Evolutionary conservation across 2,113 vertebrate species (phyloP).

Genomic region (Procavia capensis): DNA sequence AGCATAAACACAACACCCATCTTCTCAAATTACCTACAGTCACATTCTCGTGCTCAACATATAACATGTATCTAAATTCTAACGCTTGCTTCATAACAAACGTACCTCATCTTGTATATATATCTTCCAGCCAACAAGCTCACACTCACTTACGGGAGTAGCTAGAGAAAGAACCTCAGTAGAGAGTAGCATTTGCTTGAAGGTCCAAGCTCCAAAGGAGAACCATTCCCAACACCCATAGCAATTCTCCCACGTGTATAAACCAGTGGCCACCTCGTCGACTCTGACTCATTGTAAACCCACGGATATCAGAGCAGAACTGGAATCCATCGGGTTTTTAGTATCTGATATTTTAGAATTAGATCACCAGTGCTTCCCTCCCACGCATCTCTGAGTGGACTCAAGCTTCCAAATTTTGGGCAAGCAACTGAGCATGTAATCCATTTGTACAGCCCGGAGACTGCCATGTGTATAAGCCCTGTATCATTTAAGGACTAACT

Average conservation of each 20-base stretch:
- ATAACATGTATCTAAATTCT: neutral
- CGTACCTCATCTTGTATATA: neutral
- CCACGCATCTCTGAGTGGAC: neutral
- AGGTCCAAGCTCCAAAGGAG: neutral
- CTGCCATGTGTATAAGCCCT: neutral
- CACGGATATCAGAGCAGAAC: too few relatives aligned
- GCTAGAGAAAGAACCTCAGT: neutral
- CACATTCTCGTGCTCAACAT: neutral
- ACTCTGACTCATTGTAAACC: neutral
- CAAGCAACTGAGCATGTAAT: neutral
- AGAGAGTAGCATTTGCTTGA: neutral
- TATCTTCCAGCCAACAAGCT: neutral
- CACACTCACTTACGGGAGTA: neutral
- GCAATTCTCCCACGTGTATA: neutral
- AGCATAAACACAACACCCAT: neutral
- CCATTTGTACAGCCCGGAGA: too few relatives aligned
- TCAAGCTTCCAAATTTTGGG: too few relatives aligned
- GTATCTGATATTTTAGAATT: neutral
- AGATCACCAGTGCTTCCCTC: neutral
- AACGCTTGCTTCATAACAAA: neutral
- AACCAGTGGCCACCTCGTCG: neutral
- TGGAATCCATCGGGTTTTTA: neutral
- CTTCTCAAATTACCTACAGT: neutral
- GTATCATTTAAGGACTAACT: neutral
- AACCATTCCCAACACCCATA: neutral